Percentiles rank a stretch among this genome's conserved stretches.
Conservation (phyloP, 2,888 invertebrate species). For the Ormyrus nitidulus region DNA sequence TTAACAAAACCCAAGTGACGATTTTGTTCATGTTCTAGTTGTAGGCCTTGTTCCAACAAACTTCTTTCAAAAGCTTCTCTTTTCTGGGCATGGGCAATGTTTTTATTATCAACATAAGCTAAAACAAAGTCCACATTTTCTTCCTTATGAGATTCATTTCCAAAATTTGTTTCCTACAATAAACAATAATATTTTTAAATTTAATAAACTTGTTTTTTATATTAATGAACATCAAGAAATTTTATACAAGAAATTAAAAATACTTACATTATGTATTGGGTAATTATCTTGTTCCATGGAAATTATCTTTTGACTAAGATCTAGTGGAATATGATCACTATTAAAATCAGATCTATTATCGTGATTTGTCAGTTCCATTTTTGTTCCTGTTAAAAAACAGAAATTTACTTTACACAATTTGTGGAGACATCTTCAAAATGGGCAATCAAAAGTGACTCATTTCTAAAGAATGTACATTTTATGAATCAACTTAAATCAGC, state of each 20-base stretch:
- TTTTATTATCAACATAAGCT: conserved; percentile 77
- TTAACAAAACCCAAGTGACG: conserved; percentile 83
- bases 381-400: background rate
- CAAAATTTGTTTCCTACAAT: conserved; percentile 54
- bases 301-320: conserved; percentile 62
- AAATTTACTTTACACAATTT: background rate
- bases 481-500: conserved; percentile 25
- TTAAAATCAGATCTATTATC: conserved; percentile 36
- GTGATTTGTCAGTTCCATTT: conserved; percentile 38
- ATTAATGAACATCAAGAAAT: background rate
- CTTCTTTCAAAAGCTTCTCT: conserved; percentile 74
- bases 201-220: conserved; percentile 2
- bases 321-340: conserved; percentile 54
- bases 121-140: conserved; percentile 80
- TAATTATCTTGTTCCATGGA: conserved; percentile 60
- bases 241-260: background rate
- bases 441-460: conserved; percentile 22
- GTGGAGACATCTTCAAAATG: background rate
- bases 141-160: conserved; percentile 59
- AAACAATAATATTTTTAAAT: background rate
- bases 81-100: conserved; percentile 68
- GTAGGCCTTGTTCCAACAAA: conserved; percentile 77
- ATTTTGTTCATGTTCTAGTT: conserved; percentile 80
- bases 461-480: background rate
- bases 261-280: conserved; percentile 46